These are phyloP conservation scores for Antidorcas marsupialis DNA, from an alignment of 2,113 vertebrate species.

Conservation along the genomic window DNA sequence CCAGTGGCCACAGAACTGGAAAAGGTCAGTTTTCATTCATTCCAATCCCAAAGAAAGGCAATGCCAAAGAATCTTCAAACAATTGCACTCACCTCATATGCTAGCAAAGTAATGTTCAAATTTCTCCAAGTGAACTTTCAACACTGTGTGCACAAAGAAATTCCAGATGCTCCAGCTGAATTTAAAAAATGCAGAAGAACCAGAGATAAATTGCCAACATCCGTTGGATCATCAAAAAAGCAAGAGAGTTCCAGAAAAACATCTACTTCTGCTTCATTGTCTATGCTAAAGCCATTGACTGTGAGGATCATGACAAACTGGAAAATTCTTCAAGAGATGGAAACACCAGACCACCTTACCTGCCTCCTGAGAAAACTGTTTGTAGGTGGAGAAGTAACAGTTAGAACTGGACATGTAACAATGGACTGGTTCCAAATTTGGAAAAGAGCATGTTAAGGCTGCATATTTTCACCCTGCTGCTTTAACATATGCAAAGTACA, in stretches of 20 bases:
- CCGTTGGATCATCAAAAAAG: fast-evolving
- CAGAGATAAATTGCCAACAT: neutral
- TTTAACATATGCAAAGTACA: neutral
- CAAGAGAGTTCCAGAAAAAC: neutral
- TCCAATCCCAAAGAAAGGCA: neutral
- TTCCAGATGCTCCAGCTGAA: neutral
- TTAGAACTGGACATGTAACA: neutral
- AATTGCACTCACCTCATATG: neutral
- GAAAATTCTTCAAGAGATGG: neutral
- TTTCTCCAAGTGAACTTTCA: neutral
- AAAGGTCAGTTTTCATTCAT: neutral
- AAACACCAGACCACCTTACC: neutral
- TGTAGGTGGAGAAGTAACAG: neutral
- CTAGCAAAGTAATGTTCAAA: neutral
- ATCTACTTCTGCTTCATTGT: neutral
- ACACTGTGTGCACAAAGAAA: neutral
- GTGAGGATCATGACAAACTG: neutral
- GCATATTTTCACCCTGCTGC: neutral
- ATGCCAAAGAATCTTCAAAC: neutral
- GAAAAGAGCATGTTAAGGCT: neutral
- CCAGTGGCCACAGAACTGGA: neutral
- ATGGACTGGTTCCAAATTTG: neutral
- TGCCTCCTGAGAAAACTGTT: neutral
- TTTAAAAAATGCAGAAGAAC: neutral
- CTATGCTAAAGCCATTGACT: neutral